Base-by-base conservation (phyloP, 2,888 invertebrate species). In the Steinernema carpocapsae region DNA sequence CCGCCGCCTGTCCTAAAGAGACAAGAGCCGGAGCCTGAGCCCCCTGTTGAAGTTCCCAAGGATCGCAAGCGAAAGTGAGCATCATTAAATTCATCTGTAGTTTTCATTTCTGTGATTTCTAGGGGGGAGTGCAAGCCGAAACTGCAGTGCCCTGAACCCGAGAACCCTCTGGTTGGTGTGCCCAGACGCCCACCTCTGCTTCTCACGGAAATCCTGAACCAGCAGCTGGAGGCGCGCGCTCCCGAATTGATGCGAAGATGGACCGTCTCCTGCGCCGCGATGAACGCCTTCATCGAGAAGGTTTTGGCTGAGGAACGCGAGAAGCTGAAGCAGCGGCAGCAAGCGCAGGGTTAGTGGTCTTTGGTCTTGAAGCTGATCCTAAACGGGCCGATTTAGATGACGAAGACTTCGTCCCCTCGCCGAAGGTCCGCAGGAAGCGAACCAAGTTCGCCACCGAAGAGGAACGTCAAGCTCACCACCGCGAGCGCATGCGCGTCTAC, bases 231-330 rank as follows among this genome's bases (percentile, higher is more conserved):
- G 22, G 22, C 1, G 22, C 52, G 24, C 22, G 24, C 10, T 22
- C 52, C 52, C 22, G 52, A 52, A 22, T 24, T 52, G 12, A 52
- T 52, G 52, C 52, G 52, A 24, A 12, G 22, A 22, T 52, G 52
- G 52, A 52, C 52, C 24, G 19, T 10, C 22, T n/a, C 24, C 2
- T 52, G 52, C 24, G 52, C 19, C 22, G 22, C 6, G 52, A 52
- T 52, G 52, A 24, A 24, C 19, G 22, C 10, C 52, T 19, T 52
- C 12, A 22, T 52, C 52, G 52, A 2, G 24, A 22, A 52, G 12
- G 52, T 52, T 7, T n/a, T 48, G 48, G n/a, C 17, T 4, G 48
- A 48, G 48, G 4, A 22, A 22, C 22, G 52, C 12, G 10, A 22
- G 22, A 12, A 4, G 14, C 7, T n/a, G n/a, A 19, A 48, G 19